These are phyloP conservation scores for Cheilosia pagana DNA, from an alignment of 2,888 invertebrate species.

Conservation along the genomic window DNA sequence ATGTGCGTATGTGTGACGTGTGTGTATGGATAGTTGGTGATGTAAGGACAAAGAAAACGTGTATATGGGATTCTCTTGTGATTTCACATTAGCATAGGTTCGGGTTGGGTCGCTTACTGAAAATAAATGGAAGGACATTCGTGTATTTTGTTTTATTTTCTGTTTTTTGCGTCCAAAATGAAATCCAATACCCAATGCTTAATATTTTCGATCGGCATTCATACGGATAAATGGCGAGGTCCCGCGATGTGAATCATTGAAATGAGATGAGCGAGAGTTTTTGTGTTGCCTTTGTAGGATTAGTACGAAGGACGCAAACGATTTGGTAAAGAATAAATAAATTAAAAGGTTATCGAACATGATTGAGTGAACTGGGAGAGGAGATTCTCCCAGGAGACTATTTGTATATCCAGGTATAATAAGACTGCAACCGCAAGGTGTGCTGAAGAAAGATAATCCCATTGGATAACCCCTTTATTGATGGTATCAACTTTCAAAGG, in stretches of 20 bases:
- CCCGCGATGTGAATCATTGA: too few species aligned
- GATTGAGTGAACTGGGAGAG: conserved; percentile 2
- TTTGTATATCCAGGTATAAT: neutral
- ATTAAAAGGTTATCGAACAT: conserved; percentile 26
- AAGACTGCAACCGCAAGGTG: neutral
- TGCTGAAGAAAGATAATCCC: neutral
- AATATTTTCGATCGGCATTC: too few species aligned
- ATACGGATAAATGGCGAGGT: too few species aligned
- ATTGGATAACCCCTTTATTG: too few species aligned
- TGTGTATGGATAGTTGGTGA: conserved; percentile 9
- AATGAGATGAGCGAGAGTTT: neutral
- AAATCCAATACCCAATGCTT: too few species aligned
- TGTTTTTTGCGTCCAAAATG: too few species aligned
- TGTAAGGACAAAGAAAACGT: neutral
- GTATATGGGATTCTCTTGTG: neutral
- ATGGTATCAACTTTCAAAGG: neutral
- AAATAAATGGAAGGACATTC: too few species aligned
- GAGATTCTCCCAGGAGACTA: neutral
- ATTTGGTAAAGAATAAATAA: neutral
- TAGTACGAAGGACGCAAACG: neutral
- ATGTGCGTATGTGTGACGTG: neutral
- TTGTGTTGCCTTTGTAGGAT: neutral
- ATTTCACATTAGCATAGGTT: conserved; percentile 26
- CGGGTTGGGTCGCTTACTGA: conserved; percentile 1
- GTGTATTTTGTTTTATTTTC: too few species aligned